Evolutionary conservation across 2,113 vertebrate genomes (phyloP).

Genomic region (Diadophis punctatus): DNA sequence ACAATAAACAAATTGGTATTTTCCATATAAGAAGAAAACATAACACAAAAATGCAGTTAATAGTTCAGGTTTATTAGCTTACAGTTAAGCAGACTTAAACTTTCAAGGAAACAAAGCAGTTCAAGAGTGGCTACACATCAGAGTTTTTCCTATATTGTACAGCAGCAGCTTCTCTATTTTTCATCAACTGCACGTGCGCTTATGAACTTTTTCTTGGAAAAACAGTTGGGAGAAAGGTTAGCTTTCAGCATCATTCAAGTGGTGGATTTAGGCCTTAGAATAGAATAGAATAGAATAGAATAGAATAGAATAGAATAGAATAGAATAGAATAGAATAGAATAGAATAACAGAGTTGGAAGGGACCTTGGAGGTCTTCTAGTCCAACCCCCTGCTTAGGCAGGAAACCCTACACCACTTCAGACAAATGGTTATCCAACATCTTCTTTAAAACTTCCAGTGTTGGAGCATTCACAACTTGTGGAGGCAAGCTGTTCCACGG

Average conservation of each 20-base stretch:
- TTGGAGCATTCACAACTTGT: too few relatives aligned
- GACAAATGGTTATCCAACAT: too few relatives aligned
- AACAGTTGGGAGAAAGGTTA: not conserved
- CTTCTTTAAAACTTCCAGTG: too few relatives aligned
- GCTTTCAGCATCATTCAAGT: not conserved
- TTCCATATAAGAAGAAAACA: conserved; percentile 43
- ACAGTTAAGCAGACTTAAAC: not conserved
- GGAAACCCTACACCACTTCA: too few relatives aligned
- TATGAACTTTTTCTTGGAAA: not conserved
- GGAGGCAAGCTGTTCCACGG: too few relatives aligned
- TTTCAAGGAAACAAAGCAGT: not conserved
- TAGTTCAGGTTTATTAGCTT: not conserved
- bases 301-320: not conserved
- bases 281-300: too few relatives aligned
- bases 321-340: not conserved
- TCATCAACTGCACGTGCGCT: not conserved
- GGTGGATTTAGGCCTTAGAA: not conserved
- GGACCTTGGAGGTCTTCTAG: too few relatives aligned
- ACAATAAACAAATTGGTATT: not conserved
- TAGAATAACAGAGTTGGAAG: too few relatives aligned
- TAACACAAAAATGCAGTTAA: conserved; percentile 14
- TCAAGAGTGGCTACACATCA: not conserved
- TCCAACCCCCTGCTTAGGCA: too few relatives aligned
- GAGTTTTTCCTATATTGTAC: not conserved
- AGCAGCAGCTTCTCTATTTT: not conserved